Conservation (phyloP, 2,797 vertebrate genomes). For the Trachops cirrhosus region DNA sequence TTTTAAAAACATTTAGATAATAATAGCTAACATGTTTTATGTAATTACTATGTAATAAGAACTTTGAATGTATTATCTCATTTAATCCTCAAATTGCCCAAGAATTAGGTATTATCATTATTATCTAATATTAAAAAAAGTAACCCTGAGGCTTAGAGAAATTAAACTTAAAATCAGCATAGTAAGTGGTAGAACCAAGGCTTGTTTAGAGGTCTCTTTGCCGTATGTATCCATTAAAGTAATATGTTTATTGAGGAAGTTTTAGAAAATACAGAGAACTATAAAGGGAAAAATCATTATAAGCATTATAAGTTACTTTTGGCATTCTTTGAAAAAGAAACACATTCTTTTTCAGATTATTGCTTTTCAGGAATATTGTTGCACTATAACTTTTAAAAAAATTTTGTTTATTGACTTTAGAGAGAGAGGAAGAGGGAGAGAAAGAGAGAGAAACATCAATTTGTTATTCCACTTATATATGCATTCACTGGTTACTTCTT, state of each 20-base stretch:
- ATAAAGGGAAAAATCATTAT: not conserved
- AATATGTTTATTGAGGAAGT: not conserved
- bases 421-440: not conserved
- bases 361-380: not conserved
- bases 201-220: not conserved
- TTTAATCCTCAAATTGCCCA: not conserved
- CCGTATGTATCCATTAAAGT: not conserved
- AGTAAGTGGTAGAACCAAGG: not conserved
- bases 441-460: not conserved
- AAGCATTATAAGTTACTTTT: not conserved
- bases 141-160: not conserved
- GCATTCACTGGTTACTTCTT: too few species aligned
- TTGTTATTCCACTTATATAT: not conserved
- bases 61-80: not conserved
- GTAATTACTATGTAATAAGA: not conserved
- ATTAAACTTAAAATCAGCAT: not conserved
- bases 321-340: not conserved
- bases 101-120: not conserved
- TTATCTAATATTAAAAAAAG: not conserved
- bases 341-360: not conserved
- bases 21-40: not conserved
- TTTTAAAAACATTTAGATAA: not conserved
- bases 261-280: not conserved
- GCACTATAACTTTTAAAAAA: not conserved
- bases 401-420: not conserved